Percentiles rank a stretch among this genome's conserved stretches.
These are phyloP conservation scores for Tanytarsus gracilentus DNA, from an alignment of 2,888 invertebrate species.

Conservation along the genomic window DNA sequence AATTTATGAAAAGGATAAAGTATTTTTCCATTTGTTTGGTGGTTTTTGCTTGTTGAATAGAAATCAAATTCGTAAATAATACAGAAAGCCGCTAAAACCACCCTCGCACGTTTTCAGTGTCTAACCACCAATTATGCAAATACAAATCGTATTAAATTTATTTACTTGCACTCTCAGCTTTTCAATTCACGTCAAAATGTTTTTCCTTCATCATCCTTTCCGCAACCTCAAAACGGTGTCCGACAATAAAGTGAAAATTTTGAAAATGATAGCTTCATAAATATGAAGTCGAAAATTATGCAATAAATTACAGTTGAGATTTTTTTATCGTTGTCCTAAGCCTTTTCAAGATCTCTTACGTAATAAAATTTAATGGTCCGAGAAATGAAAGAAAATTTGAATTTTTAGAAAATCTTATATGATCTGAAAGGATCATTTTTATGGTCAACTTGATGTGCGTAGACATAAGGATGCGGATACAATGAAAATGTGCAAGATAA, in stretches of 20 bases:
- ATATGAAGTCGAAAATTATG: not conserved
- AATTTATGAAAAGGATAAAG: not conserved
- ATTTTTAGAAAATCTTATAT: conserved; percentile 11
- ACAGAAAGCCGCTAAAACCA: not conserved
- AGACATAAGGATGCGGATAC: not conserved
- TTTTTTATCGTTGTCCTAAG: not conserved
- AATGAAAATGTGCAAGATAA: not conserved
- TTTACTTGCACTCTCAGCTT: not conserved
- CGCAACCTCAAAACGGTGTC: no score
- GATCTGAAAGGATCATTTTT: conserved; percentile 16
- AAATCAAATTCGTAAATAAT: not conserved
- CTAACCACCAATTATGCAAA: conserved; percentile 16
- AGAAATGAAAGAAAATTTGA: conserved; percentile 16
- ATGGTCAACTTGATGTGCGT: conserved; percentile 11
- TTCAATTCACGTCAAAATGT: not conserved
- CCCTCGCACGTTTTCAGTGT: not conserved
- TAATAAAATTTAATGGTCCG: conserved; percentile 26
- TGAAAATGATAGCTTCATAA: no score
- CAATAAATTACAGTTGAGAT: not conserved
- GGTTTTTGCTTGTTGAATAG: no score
- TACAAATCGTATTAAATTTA: conserved; percentile 7
- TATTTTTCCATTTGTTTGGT: no score
- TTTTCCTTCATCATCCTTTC: no score
- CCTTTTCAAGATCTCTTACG: not conserved
- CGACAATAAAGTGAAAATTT: no score